Base-by-base conservation (phyloP, 2,113 vertebrate genomes). In the Piprites chloris region DNA sequence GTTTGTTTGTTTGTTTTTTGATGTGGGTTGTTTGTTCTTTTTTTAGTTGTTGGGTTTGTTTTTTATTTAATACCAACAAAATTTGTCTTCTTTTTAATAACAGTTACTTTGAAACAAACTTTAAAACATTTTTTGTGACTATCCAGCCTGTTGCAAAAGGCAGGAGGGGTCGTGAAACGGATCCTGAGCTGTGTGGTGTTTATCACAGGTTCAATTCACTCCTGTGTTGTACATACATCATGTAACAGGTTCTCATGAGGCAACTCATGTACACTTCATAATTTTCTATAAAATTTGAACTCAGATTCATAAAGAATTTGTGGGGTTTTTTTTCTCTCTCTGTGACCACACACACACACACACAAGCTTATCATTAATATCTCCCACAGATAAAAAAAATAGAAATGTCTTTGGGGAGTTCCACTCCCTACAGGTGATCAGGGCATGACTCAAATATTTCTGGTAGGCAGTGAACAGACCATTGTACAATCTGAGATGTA, bases 181-280 rank as follows among this genome's bases (percentile, higher is more conserved):
- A 5, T 79, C 8, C 58, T 79, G 80, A 73, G 7, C 24, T 35
- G 6, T 3, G 0, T 7, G 28, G 37, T 52, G 4, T 42, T 88
- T 62, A 26, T 73, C 17, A 62, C 2, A 1, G 0, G 0, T 62
- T 74, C 22, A 69, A 0, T 7, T 79, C 13, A 26, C 24, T 67
- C 12, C 5, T 32, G 2, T 9, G 14, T 21, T 68, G 5, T 26
- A 19, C 30, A 24, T 33, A 26, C 10, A 9, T 14, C 14, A 8
- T 41, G 13, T 26, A 62, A 32, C 9, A 39, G 19, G 5, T 5
- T 78, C 16, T 35, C n/a, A 33, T 77, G 32, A 85, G 56, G 27
- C 26, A 82, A n/a, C 26, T 85, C 42, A 37, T n/a, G 21, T n/a
- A 26, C 12, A 16, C 19, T 78, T 92, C 53, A 42, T 19, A 14